A percentile compares a stretch with the other conserved stretches of the same genome.
Conservation (phyloP, 2,113 vertebrate species). For the Osmerus eperlanus region DNA sequence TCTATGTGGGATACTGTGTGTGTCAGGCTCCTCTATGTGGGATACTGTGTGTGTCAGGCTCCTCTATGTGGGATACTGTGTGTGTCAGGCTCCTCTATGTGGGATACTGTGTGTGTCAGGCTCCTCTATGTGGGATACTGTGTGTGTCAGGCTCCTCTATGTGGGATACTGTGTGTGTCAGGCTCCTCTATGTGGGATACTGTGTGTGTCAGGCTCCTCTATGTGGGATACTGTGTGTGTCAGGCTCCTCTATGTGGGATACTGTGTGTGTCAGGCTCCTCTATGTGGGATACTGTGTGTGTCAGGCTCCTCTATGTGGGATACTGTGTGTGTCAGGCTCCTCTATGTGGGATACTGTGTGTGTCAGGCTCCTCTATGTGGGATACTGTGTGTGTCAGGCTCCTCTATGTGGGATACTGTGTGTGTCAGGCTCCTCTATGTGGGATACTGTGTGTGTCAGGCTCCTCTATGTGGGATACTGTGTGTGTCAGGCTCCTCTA, state of each 20-base stretch:
- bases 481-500: conserved; percentile 23
- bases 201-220: conserved; percentile 21
- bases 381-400: conserved; percentile 27
- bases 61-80: conserved; percentile 22
- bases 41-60: conserved; percentile 25
- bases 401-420: conserved; percentile 22
- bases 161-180: conserved; percentile 29
- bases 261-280: conserved; percentile 25
- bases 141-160: conserved; percentile 25
- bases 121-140: conserved; percentile 23
- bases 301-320: conserved; percentile 23
- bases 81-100: conserved; percentile 29
- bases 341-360: conserved; percentile 27
- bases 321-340: conserved; percentile 24
- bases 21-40: conserved; percentile 24
- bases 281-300: conserved; percentile 28
- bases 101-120: conserved; percentile 26
- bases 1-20: conserved; percentile 27
- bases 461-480: conserved; percentile 23
- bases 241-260: conserved; percentile 21
- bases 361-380: conserved; percentile 24
- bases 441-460: conserved; percentile 29
- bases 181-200: conserved; percentile 24
- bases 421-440: conserved; percentile 25
- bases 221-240: conserved; percentile 30